Evolutionary conservation across 2,113 vertebrate species (phyloP), one percentile per base, ranked within the genome.

Genomic region (Etia nguti): DNA sequence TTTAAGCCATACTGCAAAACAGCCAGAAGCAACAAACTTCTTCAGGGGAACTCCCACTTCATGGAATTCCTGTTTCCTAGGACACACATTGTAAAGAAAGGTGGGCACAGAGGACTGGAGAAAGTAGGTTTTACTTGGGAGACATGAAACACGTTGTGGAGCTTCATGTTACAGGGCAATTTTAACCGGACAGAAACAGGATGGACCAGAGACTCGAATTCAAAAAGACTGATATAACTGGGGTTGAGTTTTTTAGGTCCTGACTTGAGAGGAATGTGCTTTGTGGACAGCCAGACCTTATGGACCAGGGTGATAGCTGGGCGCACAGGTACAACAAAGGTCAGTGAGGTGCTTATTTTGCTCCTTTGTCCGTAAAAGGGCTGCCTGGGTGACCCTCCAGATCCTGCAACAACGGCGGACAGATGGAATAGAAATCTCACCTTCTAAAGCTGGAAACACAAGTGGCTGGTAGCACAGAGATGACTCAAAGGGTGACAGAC

Each of bases 61-160:
- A 62, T 62, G 59, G 59, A 62, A 31, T 36, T 36, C 59, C 18
- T 36, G 59, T 18, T 62, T 62, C 59, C 0, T 1, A 62, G 59
- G 18, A 62, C 0, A 2, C 59, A 36, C 20, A n/a, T 62, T 20
- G 18, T 62, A 62, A 36, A 62, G 59, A 62, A 62, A 62, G 59
- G 59, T 62, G 31, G 59, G 59, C 31, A 62, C 1, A 62, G 18
- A 36, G 31, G 6, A n/a, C 59, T 1, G 59, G 31, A 62, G 34
- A 62, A 62, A 62, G 31, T 62, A 62, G 59, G 36, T 62, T 62
- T 62, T 31, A 62, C 18, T 62, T 62, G 31, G 59, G 59, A 62
- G 10, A 62, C 59, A 62, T 62, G 18, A 62, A 62, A 62, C 59
- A 36, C 20, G 1, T 36, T 62, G 31, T 62, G 18, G 59, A 62